phyloP scores from a whole-genome alignment of 35 echinoderm and acorn worm genomes.

The Ophiothrix spiculata region DNA sequence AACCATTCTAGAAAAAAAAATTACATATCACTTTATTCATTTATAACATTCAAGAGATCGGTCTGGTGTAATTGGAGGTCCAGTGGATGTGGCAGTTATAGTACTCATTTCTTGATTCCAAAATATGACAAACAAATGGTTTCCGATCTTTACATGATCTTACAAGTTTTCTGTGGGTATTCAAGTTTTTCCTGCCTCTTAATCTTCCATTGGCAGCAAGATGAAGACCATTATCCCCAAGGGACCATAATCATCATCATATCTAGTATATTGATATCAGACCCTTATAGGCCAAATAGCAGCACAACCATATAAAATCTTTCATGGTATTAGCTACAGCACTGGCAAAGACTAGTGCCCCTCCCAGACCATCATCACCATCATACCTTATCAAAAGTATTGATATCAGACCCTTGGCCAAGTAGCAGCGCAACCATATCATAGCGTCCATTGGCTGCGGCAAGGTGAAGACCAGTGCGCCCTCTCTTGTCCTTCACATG shows the following conservation, averaged over 20 bases:
- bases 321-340: conserved; percentile 74
- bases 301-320: conserved; percentile 92
- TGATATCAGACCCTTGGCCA: conserved; percentile 96
- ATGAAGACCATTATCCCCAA: neutral
- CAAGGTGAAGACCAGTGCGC: conserved; percentile 89
- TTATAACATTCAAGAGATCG: too few species aligned
- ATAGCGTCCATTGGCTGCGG: conserved; percentile 95
- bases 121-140: too few species aligned
- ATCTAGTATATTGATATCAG: conserved; percentile 85
- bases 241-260: conserved; percentile 43
- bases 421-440: conserved; percentile 94
- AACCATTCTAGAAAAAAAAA: conserved; percentile 99
- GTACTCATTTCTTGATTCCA: too few species aligned
- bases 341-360: conserved; percentile 81
- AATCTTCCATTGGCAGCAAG: too few species aligned
- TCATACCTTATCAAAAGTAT: conserved; percentile 85
- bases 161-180: too few species aligned
- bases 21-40: too few species aligned
- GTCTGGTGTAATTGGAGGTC: too few species aligned
- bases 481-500: conserved; percentile 97
- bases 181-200: too few species aligned
- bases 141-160: too few species aligned
- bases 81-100: too few species aligned
- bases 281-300: conserved; percentile 86
- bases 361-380: too few species aligned